Conservation (phyloP, 2,888 invertebrate species). For the Drosophila paracracens region DNA sequence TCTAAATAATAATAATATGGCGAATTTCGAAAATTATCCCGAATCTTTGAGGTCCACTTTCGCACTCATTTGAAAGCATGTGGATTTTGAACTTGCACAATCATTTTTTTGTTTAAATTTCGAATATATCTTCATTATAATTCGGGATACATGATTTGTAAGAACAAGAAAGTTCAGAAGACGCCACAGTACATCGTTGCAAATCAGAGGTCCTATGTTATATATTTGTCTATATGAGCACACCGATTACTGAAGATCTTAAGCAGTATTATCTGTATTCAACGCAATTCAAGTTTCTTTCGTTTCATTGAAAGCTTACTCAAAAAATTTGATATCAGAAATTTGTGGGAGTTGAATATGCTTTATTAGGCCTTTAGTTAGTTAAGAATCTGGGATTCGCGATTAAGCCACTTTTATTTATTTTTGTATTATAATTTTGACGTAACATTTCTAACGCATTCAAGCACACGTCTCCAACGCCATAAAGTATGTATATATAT, state of each 20-base stretch:
- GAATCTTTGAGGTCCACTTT: neutral
- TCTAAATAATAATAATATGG: neutral
- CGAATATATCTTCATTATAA: neutral
- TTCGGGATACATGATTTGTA: neutral
- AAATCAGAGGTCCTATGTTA: neutral
- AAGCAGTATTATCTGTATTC: neutral
- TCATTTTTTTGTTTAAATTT: neutral
- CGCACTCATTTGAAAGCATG: neutral
- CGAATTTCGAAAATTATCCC: neutral
- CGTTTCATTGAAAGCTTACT: neutral
- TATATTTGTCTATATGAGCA: neutral
- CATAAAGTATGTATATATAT: neutral
- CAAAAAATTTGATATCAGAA: rapidly evolving
- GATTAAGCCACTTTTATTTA: neutral
- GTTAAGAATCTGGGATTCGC: neutral
- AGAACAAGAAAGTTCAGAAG: neutral
- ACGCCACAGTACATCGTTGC: neutral
- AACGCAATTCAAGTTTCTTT: neutral
- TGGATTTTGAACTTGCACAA: neutral
- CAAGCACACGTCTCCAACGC: no score
- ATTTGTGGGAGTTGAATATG: neutral
- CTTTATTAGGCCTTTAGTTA: no score
- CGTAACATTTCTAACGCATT: neutral
- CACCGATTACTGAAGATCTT: neutral
- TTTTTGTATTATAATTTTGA: neutral